Percentiles rank a stretch among this genome's conserved stretches.
phyloP scores from a whole-genome alignment of 2,797 vertebrate genomes.

The Paguma larvata region DNA sequence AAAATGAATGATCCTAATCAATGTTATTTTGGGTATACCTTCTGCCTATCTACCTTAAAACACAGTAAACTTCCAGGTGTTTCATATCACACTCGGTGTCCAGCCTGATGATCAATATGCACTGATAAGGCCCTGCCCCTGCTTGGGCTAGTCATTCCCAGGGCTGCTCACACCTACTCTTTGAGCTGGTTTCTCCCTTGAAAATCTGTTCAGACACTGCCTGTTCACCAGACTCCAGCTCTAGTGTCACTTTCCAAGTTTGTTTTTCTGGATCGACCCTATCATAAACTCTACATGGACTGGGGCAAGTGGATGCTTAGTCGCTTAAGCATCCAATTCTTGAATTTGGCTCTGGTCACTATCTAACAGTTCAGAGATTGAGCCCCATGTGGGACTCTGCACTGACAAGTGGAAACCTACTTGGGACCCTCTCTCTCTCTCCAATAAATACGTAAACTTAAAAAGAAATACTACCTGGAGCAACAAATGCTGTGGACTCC shows the following conservation, averaged over 20 bases:
- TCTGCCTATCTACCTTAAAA: background rate
- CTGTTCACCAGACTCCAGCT: background rate
- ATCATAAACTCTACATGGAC: background rate
- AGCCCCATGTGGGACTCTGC: too few relatives aligned
- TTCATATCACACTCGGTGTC: background rate
- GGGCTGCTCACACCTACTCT: too few relatives aligned
- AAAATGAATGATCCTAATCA: background rate
- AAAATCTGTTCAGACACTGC: too few relatives aligned
- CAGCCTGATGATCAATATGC: background rate
- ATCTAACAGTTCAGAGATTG: too few relatives aligned
- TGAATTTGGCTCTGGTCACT: too few relatives aligned
- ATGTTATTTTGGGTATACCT: background rate
- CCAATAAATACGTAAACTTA: too few relatives aligned
- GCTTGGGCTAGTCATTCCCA: background rate
- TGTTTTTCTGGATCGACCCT: background rate
- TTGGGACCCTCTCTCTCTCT: too few relatives aligned
- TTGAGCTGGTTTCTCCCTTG: background rate
- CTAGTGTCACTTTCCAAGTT: background rate
- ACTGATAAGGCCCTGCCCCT: too few relatives aligned
- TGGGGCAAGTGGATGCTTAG: too few relatives aligned
- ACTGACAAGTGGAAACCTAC: too few relatives aligned
- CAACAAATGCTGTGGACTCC: background rate
- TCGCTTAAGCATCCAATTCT: too few relatives aligned
- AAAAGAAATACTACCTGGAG: background rate
- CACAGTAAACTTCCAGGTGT: background rate